A percentile compares a stretch with the other conserved stretches of the same genome.
Conservation (phyloP, 2,888 invertebrate genomes). For the Synanthedon formicaeformis region DNA sequence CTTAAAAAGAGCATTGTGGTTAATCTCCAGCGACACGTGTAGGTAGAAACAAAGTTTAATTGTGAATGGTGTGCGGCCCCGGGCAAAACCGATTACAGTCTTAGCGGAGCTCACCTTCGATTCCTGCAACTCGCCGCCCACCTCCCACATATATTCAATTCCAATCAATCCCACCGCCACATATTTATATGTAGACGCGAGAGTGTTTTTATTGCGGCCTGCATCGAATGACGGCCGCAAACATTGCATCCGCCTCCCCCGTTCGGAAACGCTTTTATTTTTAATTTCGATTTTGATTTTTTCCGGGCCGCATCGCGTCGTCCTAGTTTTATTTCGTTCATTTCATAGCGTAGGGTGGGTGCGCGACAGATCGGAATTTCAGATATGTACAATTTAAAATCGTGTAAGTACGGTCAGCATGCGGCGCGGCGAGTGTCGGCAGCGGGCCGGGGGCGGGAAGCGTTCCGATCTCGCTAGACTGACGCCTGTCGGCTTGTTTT, state of each 20-base stretch:
- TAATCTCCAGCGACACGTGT: slow-evolving; percentile 69
- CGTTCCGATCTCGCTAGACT: slow-evolving; percentile 53
- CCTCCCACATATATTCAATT: slow-evolving; percentile 64
- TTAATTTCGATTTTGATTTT: slow-evolving; percentile 70
- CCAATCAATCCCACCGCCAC: slow-evolving; percentile 65
- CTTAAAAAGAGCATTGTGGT: slow-evolving; percentile 68
- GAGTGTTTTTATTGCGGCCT: slow-evolving; percentile 65
- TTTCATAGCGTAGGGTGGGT: slow-evolving; percentile 69
- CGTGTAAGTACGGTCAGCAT: slow-evolving; percentile 69
- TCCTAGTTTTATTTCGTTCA: slow-evolving; percentile 65
- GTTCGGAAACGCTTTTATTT: slow-evolving; percentile 60
- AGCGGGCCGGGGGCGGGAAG: slow-evolving; percentile 30
- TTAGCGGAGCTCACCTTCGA: slow-evolving; percentile 67
- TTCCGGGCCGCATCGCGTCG: slow-evolving; percentile 58
- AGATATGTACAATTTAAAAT: slow-evolving; percentile 72
- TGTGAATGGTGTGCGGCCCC: slow-evolving; percentile 54
- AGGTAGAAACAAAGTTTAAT: slow-evolving; percentile 70
- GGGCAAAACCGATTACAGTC: slow-evolving; percentile 70
- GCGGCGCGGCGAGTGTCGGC: slow-evolving; percentile 25
- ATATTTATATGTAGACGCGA: slow-evolving; percentile 63
- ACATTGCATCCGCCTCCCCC: slow-evolving; percentile 64
- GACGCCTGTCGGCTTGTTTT: slow-evolving; percentile 69
- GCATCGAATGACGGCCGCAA: slow-evolving; percentile 68
- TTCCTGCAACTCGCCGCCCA: slow-evolving; percentile 32
- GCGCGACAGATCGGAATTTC: slow-evolving; percentile 71